Percentiles rank a stretch among this genome's conserved stretches.
Evolutionary conservation across 2,113 vertebrate genomes (phyloP).

Genomic region (Columba livia): DNA sequence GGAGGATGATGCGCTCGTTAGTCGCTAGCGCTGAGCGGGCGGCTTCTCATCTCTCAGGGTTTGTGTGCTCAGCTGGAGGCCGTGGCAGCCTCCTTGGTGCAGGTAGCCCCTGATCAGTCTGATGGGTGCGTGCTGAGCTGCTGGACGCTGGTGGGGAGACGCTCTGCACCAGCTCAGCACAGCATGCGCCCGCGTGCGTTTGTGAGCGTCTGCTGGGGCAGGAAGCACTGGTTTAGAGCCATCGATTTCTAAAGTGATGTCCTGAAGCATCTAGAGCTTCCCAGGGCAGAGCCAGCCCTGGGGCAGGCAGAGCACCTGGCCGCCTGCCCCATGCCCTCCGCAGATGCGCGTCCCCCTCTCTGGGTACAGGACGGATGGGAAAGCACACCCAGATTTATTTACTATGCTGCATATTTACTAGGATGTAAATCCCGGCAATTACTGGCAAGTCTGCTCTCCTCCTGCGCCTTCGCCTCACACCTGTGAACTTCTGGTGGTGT

Average conservation of each 20-base stretch:
- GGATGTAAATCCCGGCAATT: not conserved
- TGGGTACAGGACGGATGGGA: not conserved
- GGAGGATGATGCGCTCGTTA: not conserved
- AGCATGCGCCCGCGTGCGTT: rapidly evolving
- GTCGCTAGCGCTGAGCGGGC: not conserved
- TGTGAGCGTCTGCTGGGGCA: rapidly evolving
- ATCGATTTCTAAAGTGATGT: not conserved
- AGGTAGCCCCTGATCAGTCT: rapidly evolving
- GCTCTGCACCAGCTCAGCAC: not conserved
- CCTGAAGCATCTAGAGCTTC: not conserved
- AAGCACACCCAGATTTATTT: not conserved
- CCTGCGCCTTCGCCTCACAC: not conserved
- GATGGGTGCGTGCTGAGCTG: not conserved
- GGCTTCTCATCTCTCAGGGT: not conserved
- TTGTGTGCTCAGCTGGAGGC: not conserved
- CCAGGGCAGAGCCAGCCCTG: not conserved
- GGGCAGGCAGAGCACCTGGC: rapidly evolving
- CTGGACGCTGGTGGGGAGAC: rapidly evolving
- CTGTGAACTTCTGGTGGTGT: slow-evolving; percentile 42
- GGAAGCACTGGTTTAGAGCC: not conserved
- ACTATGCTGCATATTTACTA: slow-evolving; percentile 21
- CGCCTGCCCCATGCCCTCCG: rapidly evolving
- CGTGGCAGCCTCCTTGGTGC: not conserved
- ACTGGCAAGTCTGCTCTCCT: not conserved
- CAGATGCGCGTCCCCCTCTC: not conserved